A percentile compares a stretch with the other conserved stretches of the same genome.
Conservation (phyloP, 2,797 vertebrate genomes). For the Circus cinereus region DNA sequence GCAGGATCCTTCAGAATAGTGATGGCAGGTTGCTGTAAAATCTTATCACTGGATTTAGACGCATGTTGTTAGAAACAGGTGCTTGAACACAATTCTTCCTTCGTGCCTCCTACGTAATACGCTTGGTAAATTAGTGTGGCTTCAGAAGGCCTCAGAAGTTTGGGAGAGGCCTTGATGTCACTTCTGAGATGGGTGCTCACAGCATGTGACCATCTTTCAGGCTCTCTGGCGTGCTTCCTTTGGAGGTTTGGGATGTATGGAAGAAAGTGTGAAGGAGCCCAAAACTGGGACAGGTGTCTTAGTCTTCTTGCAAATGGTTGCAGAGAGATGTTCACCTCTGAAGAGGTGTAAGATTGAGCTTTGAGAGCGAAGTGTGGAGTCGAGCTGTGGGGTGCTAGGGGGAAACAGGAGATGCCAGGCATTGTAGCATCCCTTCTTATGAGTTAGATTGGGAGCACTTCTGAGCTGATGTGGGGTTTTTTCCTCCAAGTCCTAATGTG, state of each 20-base stretch:
- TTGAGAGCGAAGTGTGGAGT: not conserved
- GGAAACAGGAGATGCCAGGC: not conserved
- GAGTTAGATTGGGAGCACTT: not conserved
- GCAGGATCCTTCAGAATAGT: not conserved
- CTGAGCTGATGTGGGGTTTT: not conserved
- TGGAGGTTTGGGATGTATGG: not conserved
- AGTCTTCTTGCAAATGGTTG: not conserved
- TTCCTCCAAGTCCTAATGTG: not conserved
- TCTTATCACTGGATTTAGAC: not conserved
- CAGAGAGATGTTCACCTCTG: not conserved
- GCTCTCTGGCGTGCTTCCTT: not conserved
- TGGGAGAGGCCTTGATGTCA: not conserved
- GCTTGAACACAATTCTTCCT: not conserved
- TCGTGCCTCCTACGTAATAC: not conserved
- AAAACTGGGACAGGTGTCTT: not conserved
- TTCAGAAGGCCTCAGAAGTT: not conserved
- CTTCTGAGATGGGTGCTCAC: not conserved
- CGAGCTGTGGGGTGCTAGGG: not conserved
- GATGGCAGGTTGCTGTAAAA: accelerated
- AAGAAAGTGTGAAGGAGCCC: not conserved
- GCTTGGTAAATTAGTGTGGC: not conserved
- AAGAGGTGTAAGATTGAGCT: not conserved
- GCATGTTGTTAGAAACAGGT: not conserved
- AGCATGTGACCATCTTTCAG: not conserved
- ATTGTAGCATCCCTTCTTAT: not conserved